Conservation (phyloP, 2,888 invertebrate genomes). For the Phortica magna region DNA sequence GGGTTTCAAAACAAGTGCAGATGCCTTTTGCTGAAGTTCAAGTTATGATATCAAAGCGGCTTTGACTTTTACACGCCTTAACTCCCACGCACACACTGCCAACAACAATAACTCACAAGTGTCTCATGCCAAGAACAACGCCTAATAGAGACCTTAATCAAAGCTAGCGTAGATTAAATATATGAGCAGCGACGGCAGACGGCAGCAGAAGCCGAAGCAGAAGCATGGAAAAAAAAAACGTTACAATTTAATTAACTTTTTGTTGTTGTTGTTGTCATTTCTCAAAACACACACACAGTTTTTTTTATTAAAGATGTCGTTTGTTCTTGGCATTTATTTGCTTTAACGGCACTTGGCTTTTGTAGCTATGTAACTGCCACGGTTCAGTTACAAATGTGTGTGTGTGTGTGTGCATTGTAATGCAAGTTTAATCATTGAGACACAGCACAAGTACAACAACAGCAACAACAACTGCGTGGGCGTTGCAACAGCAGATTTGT, state of each 20-base stretch:
- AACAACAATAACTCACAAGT: too few species aligned
- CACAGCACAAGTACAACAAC: conserved; percentile 50
- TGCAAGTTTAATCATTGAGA: conserved; percentile 69
- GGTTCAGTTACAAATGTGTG: conserved; percentile 25
- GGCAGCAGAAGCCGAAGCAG: conserved; percentile 31
- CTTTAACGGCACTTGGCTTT: conserved; percentile 61
- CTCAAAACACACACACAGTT: neutral
- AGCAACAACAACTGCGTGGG: conserved; percentile 40
- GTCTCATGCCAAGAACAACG: neutral
- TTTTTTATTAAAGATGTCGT: conserved; percentile 33
- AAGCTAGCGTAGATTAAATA: neutral
- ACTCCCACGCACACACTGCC: conserved; percentile 5
- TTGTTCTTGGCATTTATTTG: conserved; percentile 47
- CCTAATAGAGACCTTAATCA: neutral
- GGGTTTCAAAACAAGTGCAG: conserved; percentile 5
- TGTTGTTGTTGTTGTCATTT: conserved; percentile 32
- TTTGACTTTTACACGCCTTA: conserved; percentile 49
- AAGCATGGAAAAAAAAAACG: conserved; percentile 48
- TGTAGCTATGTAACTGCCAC: neutral
- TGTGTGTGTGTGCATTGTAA: conserved; percentile 48
- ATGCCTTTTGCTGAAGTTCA: neutral
- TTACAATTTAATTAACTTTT: conserved; percentile 75
- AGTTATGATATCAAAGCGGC: conserved; percentile 35
- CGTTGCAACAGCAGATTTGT: conserved; percentile 57
- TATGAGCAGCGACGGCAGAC: conserved; percentile 43